phyloP scores from a whole-genome alignment of 2,113 vertebrate species.

The Electrona antarctica region DNA sequence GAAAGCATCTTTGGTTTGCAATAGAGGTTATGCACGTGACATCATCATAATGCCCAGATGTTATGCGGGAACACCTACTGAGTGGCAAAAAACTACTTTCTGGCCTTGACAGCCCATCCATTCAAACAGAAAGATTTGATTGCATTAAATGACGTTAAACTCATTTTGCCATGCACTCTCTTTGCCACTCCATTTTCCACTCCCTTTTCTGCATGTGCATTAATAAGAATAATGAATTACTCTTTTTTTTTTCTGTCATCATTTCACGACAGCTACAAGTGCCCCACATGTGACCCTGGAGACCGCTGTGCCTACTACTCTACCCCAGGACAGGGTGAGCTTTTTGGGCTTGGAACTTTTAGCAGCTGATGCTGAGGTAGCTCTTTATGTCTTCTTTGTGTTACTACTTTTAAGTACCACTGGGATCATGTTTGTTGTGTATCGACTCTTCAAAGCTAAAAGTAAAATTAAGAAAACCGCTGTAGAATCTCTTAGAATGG shows the following conservation, averaged over 20 bases:
- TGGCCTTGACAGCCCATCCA: no score
- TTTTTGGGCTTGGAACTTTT: slow-evolving; percentile 82
- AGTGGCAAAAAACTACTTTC: no score
- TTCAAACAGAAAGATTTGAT: no score
- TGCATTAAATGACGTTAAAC: no score
- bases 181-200: no score
- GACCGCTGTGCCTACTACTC: not conserved
- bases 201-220: not conserved
- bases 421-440: slow-evolving; percentile 56
- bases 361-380: slow-evolving; percentile 68
- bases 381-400: slow-evolving; percentile 79
- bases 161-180: no score
- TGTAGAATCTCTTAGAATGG: slow-evolving; percentile 25
- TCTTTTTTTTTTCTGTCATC: not conserved
- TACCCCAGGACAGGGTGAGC: slow-evolving; percentile 19
- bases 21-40: not conserved
- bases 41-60: no score
- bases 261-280: slow-evolving; percentile 38
- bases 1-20: not conserved
- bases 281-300: not conserved
- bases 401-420: slow-evolving; percentile 59
- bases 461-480: slow-evolving; percentile 11
- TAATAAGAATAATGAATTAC: not conserved
- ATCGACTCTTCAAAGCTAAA: slow-evolving; percentile 47
- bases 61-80: no score